A percentile compares a stretch with the other conserved stretches of the same genome.
phyloP scores from a whole-genome alignment of 2,113 vertebrate genomes.

The Rynchops niger region DNA sequence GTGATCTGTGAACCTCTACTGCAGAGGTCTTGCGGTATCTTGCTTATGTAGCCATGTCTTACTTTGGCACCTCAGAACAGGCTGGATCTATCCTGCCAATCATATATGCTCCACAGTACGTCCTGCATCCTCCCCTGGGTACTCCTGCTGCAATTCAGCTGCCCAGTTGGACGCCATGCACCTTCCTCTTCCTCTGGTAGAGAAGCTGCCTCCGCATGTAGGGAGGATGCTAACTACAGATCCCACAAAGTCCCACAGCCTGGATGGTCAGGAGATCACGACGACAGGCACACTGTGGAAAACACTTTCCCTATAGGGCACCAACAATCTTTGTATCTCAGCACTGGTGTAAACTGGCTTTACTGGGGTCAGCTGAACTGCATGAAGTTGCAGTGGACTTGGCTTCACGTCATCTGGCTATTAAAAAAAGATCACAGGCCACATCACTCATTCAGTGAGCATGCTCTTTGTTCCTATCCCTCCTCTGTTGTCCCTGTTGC shows the following conservation, averaged over 20 bases:
- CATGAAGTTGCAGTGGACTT: background rate
- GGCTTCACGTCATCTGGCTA: background rate
- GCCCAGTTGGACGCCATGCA: background rate
- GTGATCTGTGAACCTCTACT: background rate
- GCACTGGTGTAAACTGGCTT: background rate
- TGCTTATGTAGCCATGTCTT: background rate
- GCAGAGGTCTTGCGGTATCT: background rate
- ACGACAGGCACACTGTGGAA: background rate
- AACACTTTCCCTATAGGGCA: background rate
- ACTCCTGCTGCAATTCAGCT: background rate
- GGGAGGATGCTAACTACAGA: background rate
- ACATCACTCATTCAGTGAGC: background rate
- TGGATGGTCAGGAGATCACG: background rate
- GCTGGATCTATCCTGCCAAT: background rate
- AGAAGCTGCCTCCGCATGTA: background rate
- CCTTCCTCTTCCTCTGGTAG: background rate
- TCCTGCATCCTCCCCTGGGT: background rate
- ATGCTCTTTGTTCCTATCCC: background rate
- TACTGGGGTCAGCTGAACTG: background rate
- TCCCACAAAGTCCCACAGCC: background rate
- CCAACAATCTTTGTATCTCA: background rate
- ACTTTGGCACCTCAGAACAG: background rate
- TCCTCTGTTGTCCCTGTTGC: background rate
- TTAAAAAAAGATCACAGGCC: background rate
- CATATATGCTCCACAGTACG: fast-evolving